Conservation (phyloP, 1,140 invertebrate genomes). For the Anastatus disparis region DNA sequence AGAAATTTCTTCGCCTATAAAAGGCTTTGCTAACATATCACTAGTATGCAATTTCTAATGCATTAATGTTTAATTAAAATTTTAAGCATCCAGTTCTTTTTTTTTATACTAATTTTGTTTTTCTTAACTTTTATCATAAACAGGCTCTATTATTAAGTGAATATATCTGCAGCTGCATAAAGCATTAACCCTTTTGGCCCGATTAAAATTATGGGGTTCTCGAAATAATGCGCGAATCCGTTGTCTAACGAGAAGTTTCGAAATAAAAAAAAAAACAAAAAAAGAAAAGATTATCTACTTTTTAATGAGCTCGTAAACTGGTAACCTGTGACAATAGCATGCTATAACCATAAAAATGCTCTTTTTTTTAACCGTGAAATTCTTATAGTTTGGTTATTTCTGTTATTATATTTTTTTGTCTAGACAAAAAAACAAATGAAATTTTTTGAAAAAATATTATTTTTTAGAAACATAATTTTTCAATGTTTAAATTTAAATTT, state of each 20-base stretch:
- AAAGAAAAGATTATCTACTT: slow-evolving; percentile 23
- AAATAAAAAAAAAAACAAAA: too few relatives aligned
- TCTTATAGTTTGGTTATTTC: background rate
- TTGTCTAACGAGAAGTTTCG: slow-evolving; percentile 16
- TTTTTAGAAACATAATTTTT: too few relatives aligned
- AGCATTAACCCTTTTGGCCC: background rate
- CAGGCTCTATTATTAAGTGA: slow-evolving; percentile 31
- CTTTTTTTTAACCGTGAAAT: slow-evolving; percentile 10
- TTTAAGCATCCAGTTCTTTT: slow-evolving; percentile 1
- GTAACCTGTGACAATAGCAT: slow-evolving; percentile 9
- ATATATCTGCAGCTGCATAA: slow-evolving; percentile 29
- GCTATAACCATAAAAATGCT: background rate
- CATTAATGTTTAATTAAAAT: slow-evolving; percentile 38
- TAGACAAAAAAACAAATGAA: background rate
- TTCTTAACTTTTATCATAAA: background rate
- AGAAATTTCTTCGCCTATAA: background rate
- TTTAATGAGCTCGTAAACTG: slow-evolving; percentile 33
- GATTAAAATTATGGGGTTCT: slow-evolving; percentile 35
- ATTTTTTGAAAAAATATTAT: too few relatives aligned
- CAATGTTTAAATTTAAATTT: too few relatives aligned
- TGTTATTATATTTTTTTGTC: background rate
- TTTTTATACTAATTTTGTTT: slow-evolving; percentile 9
- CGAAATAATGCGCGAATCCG: slow-evolving; percentile 6
- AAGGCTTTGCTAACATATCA: background rate
- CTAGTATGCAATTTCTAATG: too few relatives aligned